Percentiles rank a stretch among this genome's conserved stretches.
phyloP scores from a whole-genome alignment of 2,113 vertebrate species.

The Ranitomeya imitator region DNA sequence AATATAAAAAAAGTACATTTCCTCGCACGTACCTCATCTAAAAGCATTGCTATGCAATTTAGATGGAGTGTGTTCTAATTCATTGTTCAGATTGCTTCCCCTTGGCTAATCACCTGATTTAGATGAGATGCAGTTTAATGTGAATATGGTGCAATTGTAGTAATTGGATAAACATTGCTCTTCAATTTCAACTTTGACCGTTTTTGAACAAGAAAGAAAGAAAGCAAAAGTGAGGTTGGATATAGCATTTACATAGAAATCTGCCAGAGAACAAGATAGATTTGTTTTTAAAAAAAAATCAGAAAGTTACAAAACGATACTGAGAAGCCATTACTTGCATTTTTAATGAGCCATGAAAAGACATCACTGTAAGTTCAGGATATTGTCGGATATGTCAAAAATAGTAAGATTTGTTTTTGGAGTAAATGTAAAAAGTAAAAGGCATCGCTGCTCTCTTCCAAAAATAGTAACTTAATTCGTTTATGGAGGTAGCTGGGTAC shows the following conservation, averaged over 20 bases:
- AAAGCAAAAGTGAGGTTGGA: not conserved
- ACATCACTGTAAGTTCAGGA: not conserved
- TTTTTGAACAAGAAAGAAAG: slow-evolving; percentile 28
- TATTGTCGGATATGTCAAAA: not conserved
- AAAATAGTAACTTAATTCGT: too few relatives aligned
- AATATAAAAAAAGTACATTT: slow-evolving; percentile 43
- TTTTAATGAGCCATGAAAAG: not conserved
- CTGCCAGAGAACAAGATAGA: not conserved
- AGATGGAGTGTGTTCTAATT: slow-evolving; percentile 37
- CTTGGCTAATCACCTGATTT: slow-evolving; percentile 55
- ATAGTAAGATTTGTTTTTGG: too few relatives aligned
- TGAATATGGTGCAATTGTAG: slow-evolving; percentile 47
- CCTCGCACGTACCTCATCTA: slow-evolving; percentile 37
- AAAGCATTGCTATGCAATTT: slow-evolving; percentile 34
- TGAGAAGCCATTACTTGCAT: not conserved
- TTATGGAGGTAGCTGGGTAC: too few relatives aligned
- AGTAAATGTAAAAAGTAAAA: too few relatives aligned
- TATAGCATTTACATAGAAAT: slow-evolving; percentile 26
- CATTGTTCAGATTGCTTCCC: slow-evolving; percentile 52
- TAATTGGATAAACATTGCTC: slow-evolving; percentile 47
- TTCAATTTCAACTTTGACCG: slow-evolving; percentile 55
- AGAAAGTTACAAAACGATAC: not conserved
- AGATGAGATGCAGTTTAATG: slow-evolving; percentile 48
- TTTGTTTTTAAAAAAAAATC: not conserved
- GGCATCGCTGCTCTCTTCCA: too few relatives aligned